These are phyloP conservation scores for Pyralis farinalis DNA, from an alignment of 2,888 invertebrate genomes.

Conservation along the genomic window DNA sequence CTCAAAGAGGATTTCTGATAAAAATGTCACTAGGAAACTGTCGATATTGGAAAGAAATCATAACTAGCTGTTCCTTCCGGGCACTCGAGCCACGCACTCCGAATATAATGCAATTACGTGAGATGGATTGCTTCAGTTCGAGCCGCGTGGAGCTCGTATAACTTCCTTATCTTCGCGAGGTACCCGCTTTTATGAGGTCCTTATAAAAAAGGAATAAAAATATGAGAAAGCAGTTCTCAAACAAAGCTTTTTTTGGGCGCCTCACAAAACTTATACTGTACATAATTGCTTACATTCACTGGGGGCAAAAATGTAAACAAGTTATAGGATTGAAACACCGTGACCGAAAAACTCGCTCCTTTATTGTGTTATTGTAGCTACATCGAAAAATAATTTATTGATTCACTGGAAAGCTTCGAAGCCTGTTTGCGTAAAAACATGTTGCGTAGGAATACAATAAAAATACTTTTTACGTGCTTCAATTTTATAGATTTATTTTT, in stretches of 20 bases:
- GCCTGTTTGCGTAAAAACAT: too few species aligned
- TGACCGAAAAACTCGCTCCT: not conserved
- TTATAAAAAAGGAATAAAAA: slow-evolving; percentile 49
- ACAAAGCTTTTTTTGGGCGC: slow-evolving; percentile 5
- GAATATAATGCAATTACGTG: slow-evolving; percentile 65
- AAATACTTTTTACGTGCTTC: too few species aligned
- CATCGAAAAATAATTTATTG: too few species aligned
- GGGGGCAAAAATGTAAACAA: too few species aligned
- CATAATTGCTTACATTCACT: slow-evolving; percentile 7
- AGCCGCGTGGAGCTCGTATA: slow-evolving; percentile 45
- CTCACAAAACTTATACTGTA: not conserved
- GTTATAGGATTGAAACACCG: not conserved
- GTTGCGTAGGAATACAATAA: too few species aligned
- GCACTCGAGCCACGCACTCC: slow-evolving; percentile 43
- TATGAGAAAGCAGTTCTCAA: slow-evolving; percentile 15
- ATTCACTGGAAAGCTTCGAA: too few species aligned
- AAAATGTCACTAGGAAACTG: slow-evolving; percentile 26
- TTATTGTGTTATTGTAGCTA: not conserved
- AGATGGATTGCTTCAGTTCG: slow-evolving; percentile 56
- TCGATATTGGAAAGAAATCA: slow-evolving; percentile 43
- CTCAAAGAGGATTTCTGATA: slow-evolving; percentile 3
- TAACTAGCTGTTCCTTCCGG: slow-evolving; percentile 40
- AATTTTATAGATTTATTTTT: too few species aligned
- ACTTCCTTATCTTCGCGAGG: slow-evolving; percentile 46
- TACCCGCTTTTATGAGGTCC: slow-evolving; percentile 45